phyloP scores from a whole-genome alignment of 2,888 invertebrate species.

The Caenorhabditis sulstoni region DNA sequence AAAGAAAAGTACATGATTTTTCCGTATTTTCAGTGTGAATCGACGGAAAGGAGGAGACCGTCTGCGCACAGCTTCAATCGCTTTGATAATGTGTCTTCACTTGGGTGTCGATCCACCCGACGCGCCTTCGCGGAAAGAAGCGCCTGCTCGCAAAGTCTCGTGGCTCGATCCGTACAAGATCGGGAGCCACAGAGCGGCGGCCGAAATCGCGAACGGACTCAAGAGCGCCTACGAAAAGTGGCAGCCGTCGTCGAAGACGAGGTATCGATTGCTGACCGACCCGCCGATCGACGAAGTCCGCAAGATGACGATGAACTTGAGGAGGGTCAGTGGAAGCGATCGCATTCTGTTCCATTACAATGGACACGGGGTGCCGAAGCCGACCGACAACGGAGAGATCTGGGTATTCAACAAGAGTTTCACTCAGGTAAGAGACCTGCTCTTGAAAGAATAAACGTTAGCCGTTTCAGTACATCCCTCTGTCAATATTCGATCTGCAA shows the following conservation, averaged over 20 bases:
- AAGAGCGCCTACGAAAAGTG: constrained; percentile 98
- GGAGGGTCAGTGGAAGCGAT: constrained; percentile 94
- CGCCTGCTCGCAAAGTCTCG: constrained; percentile 91
- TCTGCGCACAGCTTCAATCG: constrained; percentile 99
- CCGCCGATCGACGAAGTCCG: constrained; percentile 98
- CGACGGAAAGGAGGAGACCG: constrained; percentile 81
- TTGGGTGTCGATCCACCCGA: constrained; percentile 99
- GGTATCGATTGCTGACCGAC: constrained; percentile 96
- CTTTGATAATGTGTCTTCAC: constrained; percentile 95
- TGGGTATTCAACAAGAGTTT: constrained; percentile 91
- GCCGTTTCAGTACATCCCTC: constrained; percentile 94
- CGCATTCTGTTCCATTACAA: constrained; percentile 95
- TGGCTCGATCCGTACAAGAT: constrained; percentile 93
- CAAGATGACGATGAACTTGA: constrained; percentile 93
- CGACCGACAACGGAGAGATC: constrained; percentile 94
- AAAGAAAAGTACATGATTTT: too few relatives aligned
- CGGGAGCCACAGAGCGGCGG: constrained; percentile 87
- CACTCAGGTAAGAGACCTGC: too few relatives aligned
- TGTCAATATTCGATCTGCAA: constrained; percentile 98
- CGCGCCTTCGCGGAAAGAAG: constrained; percentile 90
- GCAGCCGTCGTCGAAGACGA: constrained; percentile 90
- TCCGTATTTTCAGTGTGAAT: constrained; percentile 29
- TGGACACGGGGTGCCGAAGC: constrained; percentile 98
- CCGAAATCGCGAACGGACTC: constrained; percentile 91
- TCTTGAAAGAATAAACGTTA: too few relatives aligned